Evolutionary conservation across 2,113 vertebrate genomes (phyloP).

Genomic region (Petaurus breviceps): DNA sequence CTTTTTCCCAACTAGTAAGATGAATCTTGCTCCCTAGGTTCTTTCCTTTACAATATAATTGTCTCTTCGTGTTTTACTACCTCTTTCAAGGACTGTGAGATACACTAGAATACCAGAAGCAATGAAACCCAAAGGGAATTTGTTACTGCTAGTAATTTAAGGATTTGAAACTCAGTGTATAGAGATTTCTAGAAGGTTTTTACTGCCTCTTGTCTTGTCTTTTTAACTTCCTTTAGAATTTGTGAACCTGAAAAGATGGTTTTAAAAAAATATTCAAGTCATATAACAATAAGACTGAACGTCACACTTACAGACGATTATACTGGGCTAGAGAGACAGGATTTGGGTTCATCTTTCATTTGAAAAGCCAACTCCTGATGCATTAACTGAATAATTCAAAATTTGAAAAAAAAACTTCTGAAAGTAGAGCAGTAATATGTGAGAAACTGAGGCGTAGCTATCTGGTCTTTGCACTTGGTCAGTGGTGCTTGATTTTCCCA

Average conservation of each 20-base stretch:
- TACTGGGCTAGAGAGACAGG: background rate
- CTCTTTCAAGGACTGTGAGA: background rate
- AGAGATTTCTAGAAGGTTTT: constrained; percentile 29
- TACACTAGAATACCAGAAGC: background rate
- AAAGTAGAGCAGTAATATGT: background rate
- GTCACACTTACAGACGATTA: background rate
- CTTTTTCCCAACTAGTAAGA: constrained; percentile 27
- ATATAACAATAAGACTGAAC: constrained; percentile 5
- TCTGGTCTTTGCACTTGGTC: background rate
- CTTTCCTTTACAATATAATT: constrained; percentile 18
- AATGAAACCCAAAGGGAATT: constrained; percentile 27
- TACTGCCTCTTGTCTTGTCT: background rate
- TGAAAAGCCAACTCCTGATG: background rate
- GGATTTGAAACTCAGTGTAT: constrained; percentile 28
- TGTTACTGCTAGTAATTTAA: constrained; percentile 8
- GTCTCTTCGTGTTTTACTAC: background rate
- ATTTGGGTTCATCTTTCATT: background rate
- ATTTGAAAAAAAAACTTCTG: constrained; percentile 1
- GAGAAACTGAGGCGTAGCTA: background rate
- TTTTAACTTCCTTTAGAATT: constrained; percentile 26
- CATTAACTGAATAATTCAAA: background rate
- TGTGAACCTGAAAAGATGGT: background rate
- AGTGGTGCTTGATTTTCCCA: background rate
- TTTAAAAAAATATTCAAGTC: background rate
- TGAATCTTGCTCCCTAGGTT: background rate